Evolutionary conservation across 2,797 vertebrate species (phyloP).

Genomic region (Cetoscarus ocellatus): DNA sequence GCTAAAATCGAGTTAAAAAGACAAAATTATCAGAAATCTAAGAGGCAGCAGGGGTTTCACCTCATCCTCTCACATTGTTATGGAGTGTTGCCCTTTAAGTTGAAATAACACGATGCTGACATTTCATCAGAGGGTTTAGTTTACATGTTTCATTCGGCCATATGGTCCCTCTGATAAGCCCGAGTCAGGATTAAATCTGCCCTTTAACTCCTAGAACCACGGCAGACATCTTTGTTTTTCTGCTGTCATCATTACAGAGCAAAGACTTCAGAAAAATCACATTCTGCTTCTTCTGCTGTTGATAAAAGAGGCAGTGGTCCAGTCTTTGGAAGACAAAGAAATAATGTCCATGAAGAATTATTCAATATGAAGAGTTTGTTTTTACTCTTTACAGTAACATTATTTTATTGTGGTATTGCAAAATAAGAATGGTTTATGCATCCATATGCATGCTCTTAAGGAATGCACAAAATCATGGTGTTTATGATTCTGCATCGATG

Average conservation of each 20-base stretch:
- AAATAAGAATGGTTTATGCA: too few relatives aligned
- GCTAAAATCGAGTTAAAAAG: slow-evolving; percentile 9
- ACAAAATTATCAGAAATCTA: not conserved
- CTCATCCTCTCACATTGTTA: not conserved
- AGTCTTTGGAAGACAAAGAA: too few relatives aligned
- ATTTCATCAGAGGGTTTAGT: slow-evolving; percentile 27
- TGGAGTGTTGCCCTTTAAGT: slow-evolving; percentile 1
- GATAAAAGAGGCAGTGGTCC: too few relatives aligned
- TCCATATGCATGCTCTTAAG: too few relatives aligned
- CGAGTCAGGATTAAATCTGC: slow-evolving; percentile 40
- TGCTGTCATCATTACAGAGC: slow-evolving; percentile 4
- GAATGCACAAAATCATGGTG: too few relatives aligned
- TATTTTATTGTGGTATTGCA: too few relatives aligned
- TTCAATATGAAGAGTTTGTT: too few relatives aligned
- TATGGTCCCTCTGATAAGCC: slow-evolving; percentile 47
- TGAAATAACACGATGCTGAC: slow-evolving; percentile 30
- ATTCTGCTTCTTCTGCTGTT: too few relatives aligned
- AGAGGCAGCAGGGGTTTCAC: not conserved
- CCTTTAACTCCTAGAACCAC: slow-evolving; percentile 37
- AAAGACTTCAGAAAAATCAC: too few relatives aligned
- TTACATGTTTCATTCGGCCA: slow-evolving; percentile 60
- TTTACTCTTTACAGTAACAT: too few relatives aligned
- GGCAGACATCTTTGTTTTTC: slow-evolving; percentile 4
- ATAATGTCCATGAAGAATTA: too few relatives aligned
- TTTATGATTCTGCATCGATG: too few relatives aligned